phyloP scores from a whole-genome alignment of 2,113 vertebrate genomes.

The Osmerus mordax region DNA sequence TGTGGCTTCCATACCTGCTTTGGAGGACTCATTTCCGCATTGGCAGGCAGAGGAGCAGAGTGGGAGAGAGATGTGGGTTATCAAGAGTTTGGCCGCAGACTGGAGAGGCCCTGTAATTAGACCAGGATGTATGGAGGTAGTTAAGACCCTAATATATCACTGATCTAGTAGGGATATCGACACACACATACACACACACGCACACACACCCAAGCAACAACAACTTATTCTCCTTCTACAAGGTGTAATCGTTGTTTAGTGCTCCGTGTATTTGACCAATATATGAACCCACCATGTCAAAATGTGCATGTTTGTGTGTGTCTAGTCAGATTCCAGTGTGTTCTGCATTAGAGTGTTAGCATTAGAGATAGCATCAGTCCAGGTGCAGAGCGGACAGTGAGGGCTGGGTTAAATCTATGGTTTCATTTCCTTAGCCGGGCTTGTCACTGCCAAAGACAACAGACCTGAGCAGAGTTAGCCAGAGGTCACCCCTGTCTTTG shows the following conservation, averaged over 20 bases:
- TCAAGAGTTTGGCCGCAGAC: conserved; percentile 27
- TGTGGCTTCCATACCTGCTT: background rate
- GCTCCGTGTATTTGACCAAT: background rate
- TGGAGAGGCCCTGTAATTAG: conserved; percentile 47
- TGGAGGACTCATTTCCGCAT: conserved; percentile 35
- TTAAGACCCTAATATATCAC: conserved; percentile 62
- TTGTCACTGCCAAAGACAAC: conserved; percentile 52
- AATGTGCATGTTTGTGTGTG: conserved; percentile 9
- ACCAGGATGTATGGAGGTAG: conserved; percentile 51
- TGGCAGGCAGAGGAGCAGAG: conserved; percentile 18
- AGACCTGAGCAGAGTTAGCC: conserved; percentile 41
- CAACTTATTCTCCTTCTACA: conserved; percentile 13
- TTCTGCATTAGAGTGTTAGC: conserved; percentile 2
- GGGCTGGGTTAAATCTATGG: conserved; percentile 42
- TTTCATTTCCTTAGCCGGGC: conserved; percentile 56
- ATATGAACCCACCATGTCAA: background rate
- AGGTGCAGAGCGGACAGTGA: background rate
- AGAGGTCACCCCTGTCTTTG: conserved; percentile 33
- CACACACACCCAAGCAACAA: conserved; percentile 25
- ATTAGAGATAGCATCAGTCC: conserved; percentile 18
- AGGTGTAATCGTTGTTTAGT: conserved; percentile 24
- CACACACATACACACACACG: background rate
- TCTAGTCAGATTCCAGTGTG: background rate
- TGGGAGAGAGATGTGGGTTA: conserved; percentile 31
- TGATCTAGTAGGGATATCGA: conserved; percentile 61